These are phyloP conservation scores for Amblyjoppa fuscipennis DNA, from an alignment of 2,888 invertebrate species.

Conservation along the genomic window DNA sequence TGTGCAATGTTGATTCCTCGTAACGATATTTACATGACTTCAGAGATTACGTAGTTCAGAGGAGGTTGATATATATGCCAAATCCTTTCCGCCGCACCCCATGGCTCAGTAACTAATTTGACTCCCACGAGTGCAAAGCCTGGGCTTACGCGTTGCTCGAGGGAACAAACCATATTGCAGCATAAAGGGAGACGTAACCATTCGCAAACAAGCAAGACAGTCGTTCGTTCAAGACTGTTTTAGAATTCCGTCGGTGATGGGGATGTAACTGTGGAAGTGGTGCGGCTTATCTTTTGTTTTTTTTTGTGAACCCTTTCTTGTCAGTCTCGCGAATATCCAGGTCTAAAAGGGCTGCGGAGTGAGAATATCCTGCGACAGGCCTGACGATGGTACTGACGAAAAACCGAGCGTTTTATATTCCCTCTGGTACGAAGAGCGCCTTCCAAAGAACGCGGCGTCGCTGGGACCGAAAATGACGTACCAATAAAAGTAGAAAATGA, in stretches of 20 bases:
- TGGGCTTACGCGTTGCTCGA: conserved; percentile 13
- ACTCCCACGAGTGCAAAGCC: conserved; percentile 32
- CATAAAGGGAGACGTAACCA: conserved; percentile 24
- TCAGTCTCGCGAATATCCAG: conserved; percentile 26
- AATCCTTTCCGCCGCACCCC: conserved; percentile 8
- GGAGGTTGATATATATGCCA: conserved; percentile 30
- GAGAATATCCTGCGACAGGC: conserved; percentile 41
- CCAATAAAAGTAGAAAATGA: conserved; percentile 60
- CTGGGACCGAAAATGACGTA: conserved; percentile 54
- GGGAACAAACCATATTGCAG: conserved; percentile 40
- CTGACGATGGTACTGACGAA: conserved; percentile 48
- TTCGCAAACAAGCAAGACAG: conserved; percentile 43
- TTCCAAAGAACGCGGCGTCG: conserved; percentile 58
- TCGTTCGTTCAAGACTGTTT: conserved; percentile 53
- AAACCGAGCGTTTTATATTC: conserved; percentile 57
- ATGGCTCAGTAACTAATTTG: conserved; percentile 40
- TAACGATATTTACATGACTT: not conserved
- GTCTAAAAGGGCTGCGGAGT: conserved; percentile 34
- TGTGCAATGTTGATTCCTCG: conserved; percentile 16
- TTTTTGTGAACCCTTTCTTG: not conserved
- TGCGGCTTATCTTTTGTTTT: conserved; percentile 25
- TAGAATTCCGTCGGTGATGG: conserved; percentile 56
- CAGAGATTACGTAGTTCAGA: not conserved
- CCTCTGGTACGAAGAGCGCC: conserved; percentile 49
- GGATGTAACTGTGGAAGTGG: conserved; percentile 48